phyloP scores from a whole-genome alignment of 2,113 vertebrate species.

The Candoia aspera region DNA sequence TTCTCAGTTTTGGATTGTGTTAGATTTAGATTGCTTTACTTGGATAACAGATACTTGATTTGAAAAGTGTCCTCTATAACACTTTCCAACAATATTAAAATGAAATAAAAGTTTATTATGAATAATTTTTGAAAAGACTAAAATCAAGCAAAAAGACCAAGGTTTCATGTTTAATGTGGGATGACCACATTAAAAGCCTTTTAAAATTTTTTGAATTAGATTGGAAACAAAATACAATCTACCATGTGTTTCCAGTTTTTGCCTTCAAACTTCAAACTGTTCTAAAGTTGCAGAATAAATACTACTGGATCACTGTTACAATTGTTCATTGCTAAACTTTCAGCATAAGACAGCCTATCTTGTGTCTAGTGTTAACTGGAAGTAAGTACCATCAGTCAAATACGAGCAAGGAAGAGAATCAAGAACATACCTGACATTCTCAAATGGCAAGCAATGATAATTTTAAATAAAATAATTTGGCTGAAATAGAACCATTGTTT shows the following conservation, averaged over 20 bases:
- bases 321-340: not conserved
- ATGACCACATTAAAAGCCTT: not conserved
- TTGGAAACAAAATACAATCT: not conserved
- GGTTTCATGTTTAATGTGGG: not conserved
- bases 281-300: not conserved
- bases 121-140: not conserved
- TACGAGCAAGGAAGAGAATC: not conserved
- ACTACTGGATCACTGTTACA: not conserved
- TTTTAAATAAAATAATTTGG: not conserved
- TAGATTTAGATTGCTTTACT: not conserved
- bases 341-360: not conserved
- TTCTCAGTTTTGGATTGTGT: not conserved
- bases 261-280: not conserved
- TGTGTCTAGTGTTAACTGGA: not conserved
- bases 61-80: not conserved
- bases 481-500: not conserved
- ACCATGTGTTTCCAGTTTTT: not conserved
- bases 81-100: not conserved
- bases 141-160: not conserved
- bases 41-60: not conserved
- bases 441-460: not conserved
- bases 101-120: not conserved
- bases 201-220: not conserved
- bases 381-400: not conserved
- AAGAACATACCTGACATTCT: not conserved